Conservation (phyloP, 2,113 vertebrate species). For the Oreochromis spilurus region DNA sequence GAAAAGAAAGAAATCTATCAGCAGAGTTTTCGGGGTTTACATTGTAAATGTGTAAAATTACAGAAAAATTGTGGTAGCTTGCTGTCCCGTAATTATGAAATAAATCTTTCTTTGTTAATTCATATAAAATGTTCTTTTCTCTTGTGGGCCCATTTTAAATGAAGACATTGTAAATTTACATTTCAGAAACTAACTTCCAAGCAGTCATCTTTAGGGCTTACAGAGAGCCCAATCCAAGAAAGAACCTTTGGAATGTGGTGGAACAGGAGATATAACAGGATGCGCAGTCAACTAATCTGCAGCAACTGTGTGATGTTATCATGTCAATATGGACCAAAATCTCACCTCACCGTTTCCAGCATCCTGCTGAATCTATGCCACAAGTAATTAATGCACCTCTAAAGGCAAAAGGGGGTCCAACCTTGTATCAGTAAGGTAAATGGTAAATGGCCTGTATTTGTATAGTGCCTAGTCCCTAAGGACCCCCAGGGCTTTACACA, state of each 20-base stretch:
- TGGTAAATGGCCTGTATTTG: too few species aligned
- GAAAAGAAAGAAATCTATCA: background rate
- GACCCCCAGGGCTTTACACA: too few species aligned
- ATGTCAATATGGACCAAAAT: background rate
- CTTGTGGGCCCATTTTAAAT: background rate
- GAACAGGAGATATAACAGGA: background rate
- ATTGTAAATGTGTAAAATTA: background rate
- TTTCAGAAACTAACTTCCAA: background rate
- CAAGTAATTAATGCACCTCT: background rate
- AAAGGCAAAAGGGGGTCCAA: background rate
- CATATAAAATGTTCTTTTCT: background rate
- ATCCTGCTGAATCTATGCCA: background rate
- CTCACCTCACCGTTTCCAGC: background rate
- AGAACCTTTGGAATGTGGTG: background rate
- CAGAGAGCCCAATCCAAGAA: background rate
- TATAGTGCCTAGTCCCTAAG: too few species aligned
- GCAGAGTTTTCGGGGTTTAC: background rate
- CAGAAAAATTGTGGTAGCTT: background rate
- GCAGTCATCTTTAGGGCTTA: background rate
- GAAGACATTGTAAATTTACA: background rate
- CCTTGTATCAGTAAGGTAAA: background rate
- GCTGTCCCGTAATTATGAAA: background rate
- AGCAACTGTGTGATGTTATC: background rate
- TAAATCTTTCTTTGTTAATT: fast-evolving
- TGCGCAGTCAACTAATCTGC: background rate